Evolutionary conservation across 1,140 invertebrate genomes (phyloP).

Genomic region (Heliconius congener): DNA sequence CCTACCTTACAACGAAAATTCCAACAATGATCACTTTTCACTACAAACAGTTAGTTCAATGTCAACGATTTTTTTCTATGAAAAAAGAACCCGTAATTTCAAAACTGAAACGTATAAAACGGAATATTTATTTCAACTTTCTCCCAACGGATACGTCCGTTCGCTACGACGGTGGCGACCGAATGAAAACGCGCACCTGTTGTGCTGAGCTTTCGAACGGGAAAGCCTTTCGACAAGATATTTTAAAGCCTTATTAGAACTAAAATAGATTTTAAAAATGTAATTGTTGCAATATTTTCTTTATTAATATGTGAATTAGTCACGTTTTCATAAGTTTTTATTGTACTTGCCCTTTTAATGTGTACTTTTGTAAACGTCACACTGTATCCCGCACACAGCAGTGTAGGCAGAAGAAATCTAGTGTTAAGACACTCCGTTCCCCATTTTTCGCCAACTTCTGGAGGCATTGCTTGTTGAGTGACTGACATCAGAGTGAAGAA

Average conservation of each 20-base stretch:
- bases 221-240: not conserved
- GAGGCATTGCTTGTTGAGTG: too few species aligned
- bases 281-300: not conserved
- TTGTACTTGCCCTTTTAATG: too few species aligned
- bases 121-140: not conserved
- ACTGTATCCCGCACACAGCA: too few species aligned
- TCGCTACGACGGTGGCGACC: slow-evolving; percentile 43
- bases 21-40: not conserved
- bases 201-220: slow-evolving; percentile 29
- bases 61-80: slow-evolving; percentile 17
- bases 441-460: too few species aligned
- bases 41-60: slow-evolving; percentile 18
- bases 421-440: too few species aligned
- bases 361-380: too few species aligned
- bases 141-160: slow-evolving; percentile 41
- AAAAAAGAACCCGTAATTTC: not conserved
- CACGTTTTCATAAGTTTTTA: too few species aligned
- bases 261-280: not conserved
- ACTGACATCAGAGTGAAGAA: too few species aligned
- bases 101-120: not conserved
- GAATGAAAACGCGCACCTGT: slow-evolving; percentile 58
- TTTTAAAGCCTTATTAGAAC: not conserved
- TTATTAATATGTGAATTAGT: not conserved
- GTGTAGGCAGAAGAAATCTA: too few species aligned
- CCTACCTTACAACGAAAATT: not conserved